phyloP scores from a whole-genome alignment of 1,140 invertebrate species.

The Halyomorpha halys region DNA sequence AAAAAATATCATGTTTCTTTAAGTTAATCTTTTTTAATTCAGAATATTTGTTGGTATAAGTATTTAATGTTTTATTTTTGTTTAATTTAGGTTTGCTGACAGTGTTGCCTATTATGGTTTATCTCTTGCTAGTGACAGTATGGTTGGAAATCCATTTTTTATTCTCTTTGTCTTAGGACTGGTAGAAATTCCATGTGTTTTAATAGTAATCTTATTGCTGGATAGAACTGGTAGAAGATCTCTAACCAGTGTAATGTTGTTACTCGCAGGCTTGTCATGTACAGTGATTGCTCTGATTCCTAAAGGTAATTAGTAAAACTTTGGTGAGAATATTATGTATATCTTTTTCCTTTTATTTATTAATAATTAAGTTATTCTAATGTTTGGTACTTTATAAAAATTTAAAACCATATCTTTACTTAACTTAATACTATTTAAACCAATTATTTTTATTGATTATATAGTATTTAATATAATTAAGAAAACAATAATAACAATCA shows the following conservation, averaged over 20 bases:
- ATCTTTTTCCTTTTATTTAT: neutral
- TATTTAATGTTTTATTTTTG: neutral
- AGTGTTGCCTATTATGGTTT: conserved; percentile 79
- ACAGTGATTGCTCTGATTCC: conserved; percentile 53
- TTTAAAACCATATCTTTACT: neutral
- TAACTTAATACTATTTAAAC: too few species aligned
- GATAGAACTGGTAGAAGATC: conserved; percentile 59
- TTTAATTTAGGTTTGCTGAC: conserved; percentile 57
- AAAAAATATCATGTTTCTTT: too few species aligned
- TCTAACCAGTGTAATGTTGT: conserved; percentile 59
- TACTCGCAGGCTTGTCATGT: conserved; percentile 60
- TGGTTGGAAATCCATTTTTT: conserved; percentile 65
- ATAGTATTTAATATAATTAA: too few species aligned
- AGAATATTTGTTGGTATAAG: neutral
- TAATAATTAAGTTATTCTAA: neutral
- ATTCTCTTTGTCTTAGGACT: conserved; percentile 69
- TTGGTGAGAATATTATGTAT: neutral
- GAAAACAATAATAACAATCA: too few species aligned
- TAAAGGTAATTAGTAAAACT: conserved; percentile 36
- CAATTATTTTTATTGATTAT: too few species aligned
- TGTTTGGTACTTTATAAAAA: neutral
- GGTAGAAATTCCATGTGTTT: conserved; percentile 73
- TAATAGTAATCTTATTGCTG: conserved; percentile 55
- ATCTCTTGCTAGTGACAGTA: conserved; percentile 63
- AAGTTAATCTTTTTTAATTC: too few species aligned